These are phyloP conservation scores for Drosophila busckii DNA, from an alignment of 1,140 invertebrate genomes.

Conservation along the genomic window DNA sequence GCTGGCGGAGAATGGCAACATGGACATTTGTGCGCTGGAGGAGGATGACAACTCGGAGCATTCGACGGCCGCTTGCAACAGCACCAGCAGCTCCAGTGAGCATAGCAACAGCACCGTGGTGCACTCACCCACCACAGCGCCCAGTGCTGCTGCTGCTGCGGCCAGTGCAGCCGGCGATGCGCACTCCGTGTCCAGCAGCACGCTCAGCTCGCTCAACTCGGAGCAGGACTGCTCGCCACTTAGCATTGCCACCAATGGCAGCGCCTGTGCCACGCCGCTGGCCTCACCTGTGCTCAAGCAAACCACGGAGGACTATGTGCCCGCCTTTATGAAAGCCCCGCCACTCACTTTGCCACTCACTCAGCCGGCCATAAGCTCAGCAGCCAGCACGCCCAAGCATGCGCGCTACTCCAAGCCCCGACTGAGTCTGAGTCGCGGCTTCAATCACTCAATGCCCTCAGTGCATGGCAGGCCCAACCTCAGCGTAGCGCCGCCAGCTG, in stretches of 20 bases:
- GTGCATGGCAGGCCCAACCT: slow-evolving; percentile 82
- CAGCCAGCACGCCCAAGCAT: slow-evolving; percentile 72
- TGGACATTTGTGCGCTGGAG: slow-evolving; percentile 22
- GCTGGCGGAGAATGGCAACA: slow-evolving; percentile 55
- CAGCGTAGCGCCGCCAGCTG: slow-evolving; percentile 34
- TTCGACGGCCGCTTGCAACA: slow-evolving; percentile 63
- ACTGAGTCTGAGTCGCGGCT: slow-evolving; percentile 66
- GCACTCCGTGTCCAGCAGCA: slow-evolving; percentile 35
- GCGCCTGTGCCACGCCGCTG: slow-evolving; percentile 15
- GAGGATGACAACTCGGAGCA: slow-evolving; percentile 72
- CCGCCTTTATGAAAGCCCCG: slow-evolving; percentile 56
- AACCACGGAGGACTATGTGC: slow-evolving; percentile 43
- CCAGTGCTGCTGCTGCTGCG: slow-evolving; percentile 26
- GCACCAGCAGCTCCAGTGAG: slow-evolving; percentile 72
- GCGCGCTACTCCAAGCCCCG: slow-evolving; percentile 70
- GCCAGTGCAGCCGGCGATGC: slow-evolving; percentile 26
- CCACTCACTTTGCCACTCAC: slow-evolving; percentile 65
- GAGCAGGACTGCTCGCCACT: slow-evolving; percentile 14
- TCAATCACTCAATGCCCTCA: slow-evolving; percentile 79
- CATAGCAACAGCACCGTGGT: slow-evolving; percentile 76
- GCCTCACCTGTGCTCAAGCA: slow-evolving; percentile 2
- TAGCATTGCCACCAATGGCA: background rate
- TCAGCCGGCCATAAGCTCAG: slow-evolving; percentile 51
- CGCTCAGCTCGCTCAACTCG: slow-evolving; percentile 43
- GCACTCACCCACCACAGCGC: slow-evolving; percentile 50